phyloP scores from a whole-genome alignment of 2,113 vertebrate species.

The Eubucco bourcierii region DNA sequence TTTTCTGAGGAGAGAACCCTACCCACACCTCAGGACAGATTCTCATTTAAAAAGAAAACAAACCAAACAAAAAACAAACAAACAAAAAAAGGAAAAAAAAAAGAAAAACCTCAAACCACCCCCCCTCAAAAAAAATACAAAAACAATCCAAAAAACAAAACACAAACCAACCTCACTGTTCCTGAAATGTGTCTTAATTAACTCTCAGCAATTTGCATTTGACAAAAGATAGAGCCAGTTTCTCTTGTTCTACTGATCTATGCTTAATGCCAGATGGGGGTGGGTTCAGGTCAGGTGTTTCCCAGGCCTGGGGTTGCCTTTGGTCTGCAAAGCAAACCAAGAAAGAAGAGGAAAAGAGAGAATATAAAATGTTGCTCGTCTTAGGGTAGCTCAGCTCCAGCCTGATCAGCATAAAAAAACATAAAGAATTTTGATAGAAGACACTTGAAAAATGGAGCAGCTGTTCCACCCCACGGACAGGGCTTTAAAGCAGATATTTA shows the following conservation, averaged over 20 bases:
- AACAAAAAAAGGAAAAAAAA: too few relatives aligned
- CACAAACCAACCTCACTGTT: background rate
- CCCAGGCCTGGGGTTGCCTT: slow-evolving; percentile 54
- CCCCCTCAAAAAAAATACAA: too few relatives aligned
- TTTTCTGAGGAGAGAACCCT: background rate
- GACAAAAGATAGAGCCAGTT: slow-evolving; percentile 64
- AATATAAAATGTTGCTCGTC: background rate
- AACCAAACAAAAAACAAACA: too few relatives aligned
- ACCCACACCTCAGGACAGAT: slow-evolving; percentile 37
- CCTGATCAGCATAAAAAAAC: background rate
- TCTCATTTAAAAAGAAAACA: background rate
- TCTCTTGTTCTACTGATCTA: slow-evolving; percentile 50
- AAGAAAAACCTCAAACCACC: too few relatives aligned
- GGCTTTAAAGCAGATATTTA: background rate
- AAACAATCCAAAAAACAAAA: too few relatives aligned
- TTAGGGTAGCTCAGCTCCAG: slow-evolving; percentile 30
- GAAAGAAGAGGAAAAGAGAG: background rate
- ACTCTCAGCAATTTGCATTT: slow-evolving; percentile 47
- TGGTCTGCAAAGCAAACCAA: background rate
- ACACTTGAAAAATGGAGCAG: background rate
- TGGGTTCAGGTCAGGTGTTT: slow-evolving; percentile 55
- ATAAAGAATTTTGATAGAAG: slow-evolving; percentile 31
- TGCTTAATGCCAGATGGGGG: slow-evolving; percentile 23
- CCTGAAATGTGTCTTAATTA: slow-evolving; percentile 55
- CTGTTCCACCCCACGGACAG: background rate